Base-by-base conservation (phyloP, 2,797 vertebrate species). In the Danio choprae region DNA sequence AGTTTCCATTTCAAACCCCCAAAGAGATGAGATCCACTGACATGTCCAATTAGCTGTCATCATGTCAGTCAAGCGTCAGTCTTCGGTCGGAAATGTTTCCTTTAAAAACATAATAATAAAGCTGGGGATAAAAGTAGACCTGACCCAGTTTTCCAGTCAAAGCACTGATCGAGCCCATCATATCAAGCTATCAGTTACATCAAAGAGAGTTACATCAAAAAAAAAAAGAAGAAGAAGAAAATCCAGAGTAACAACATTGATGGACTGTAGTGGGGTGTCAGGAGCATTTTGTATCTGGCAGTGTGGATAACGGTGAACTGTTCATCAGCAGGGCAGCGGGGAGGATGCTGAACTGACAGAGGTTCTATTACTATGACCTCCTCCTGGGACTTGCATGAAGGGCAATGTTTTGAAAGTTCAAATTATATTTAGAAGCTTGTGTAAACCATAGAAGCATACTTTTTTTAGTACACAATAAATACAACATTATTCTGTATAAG, bases 261-360 rank as follows among this genome's bases (percentile, higher is more conserved):
- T 73, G 48, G 65, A 76, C 60, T 15, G 46, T 16, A 50, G 38
- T 36, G 11, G 40, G 76, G 83, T 90, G 90, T 91, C 89, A 88
- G 85, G 81, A 85, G 86, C 82, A 55, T 89, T 92, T 91, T 90
- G 87, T 81, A 83, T 79, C 73, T 78, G 85, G 48, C 85, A 74
- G 83, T 81, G 68, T 59, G 81, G 86, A 84, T 88, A 89, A 81
- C 84, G 75, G 80, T 43, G 59, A 77, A 88, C 72, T 87, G 87
- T 91, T 86, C 87, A 86, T 90, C 87, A 89, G 84, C 60, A 36
- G 71, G 74, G 44, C 38, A 56, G 22, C 7, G 6, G 53, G 18
- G 22, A 36, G 80, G 83, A 86, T 4, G 44, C 38, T 51, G 38
- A 80, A 51, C 22, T 73, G n/a, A 70, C 67, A 53, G 36, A 6